A percentile compares a stretch with the other conserved stretches of the same genome.
Evolutionary conservation across 2,113 vertebrate genomes (phyloP).

Genomic region (Sander vitreus): DNA sequence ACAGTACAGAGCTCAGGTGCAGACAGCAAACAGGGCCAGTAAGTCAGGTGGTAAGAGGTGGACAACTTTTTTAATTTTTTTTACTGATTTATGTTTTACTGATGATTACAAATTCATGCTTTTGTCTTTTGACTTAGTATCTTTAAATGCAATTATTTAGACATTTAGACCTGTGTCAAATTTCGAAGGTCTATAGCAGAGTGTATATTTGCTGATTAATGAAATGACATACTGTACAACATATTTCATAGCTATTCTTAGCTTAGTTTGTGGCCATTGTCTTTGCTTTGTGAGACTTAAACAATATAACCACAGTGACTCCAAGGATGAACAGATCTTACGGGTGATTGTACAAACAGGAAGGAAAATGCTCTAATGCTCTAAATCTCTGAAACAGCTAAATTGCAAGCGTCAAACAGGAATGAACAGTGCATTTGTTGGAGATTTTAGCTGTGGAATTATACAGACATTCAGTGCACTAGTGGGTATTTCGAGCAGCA

Average conservation of each 20-base stretch:
- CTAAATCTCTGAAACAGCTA: too few species aligned
- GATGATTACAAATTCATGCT: neutral
- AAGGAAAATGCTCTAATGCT: slow-evolving; percentile 4
- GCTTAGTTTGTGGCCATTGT: neutral
- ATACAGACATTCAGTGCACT: neutral
- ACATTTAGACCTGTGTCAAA: neutral
- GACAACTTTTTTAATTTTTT: neutral
- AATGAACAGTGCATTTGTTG: neutral
- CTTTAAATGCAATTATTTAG: neutral
- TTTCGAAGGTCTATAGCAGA: neutral
- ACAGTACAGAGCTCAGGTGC: slow-evolving; percentile 13
- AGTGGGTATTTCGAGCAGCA: neutral
- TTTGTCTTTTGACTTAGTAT: neutral
- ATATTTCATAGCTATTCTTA: neutral
- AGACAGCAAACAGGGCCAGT: neutral
- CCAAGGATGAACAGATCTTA: slow-evolving; percentile 16
- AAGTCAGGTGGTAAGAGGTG: neutral
- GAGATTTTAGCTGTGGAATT: neutral
- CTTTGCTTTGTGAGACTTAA: neutral
- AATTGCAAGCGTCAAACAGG: neutral
- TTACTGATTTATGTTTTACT: too few species aligned
- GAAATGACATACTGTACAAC: neutral
- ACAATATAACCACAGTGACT: neutral
- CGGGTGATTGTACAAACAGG: neutral
- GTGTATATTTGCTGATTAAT: neutral